phyloP scores from a whole-genome alignment of 2,888 invertebrate species.

The Tenthredo scrophulariae region DNA sequence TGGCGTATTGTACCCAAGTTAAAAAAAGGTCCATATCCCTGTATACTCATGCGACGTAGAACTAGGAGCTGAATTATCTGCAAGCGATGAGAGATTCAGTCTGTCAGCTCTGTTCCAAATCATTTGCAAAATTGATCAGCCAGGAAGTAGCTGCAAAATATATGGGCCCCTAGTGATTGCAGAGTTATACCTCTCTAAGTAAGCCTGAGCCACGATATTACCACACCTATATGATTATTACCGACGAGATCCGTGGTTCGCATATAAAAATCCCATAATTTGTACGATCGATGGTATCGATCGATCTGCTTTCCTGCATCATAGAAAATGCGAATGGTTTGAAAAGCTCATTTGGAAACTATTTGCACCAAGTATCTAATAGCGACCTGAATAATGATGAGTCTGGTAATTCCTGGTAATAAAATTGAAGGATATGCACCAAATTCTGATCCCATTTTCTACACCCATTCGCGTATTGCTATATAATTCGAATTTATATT shows the following conservation, averaged over 20 bases:
- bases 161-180: background rate
- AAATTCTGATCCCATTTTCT: background rate
- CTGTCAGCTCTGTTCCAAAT: background rate
- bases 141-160: background rate
- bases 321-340: background rate
- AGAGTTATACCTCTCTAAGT: background rate
- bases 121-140: background rate
- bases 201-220: background rate
- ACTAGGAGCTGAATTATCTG: background rate
- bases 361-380: background rate
- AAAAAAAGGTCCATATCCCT: background rate
- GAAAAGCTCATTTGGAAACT: background rate
- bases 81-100: background rate
- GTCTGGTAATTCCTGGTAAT: background rate
- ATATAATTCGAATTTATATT: conserved; percentile 9
- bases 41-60: background rate
- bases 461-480: background rate
- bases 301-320: background rate
- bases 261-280: background rate
- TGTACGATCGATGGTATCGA: background rate
- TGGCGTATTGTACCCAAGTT: background rate
- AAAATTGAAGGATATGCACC: conserved; percentile 1
- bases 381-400: background rate
- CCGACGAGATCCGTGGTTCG: background rate
- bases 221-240: background rate